These are phyloP conservation scores for Microplitis manilae DNA, from an alignment of 2,888 invertebrate genomes.

Conservation along the genomic window DNA sequence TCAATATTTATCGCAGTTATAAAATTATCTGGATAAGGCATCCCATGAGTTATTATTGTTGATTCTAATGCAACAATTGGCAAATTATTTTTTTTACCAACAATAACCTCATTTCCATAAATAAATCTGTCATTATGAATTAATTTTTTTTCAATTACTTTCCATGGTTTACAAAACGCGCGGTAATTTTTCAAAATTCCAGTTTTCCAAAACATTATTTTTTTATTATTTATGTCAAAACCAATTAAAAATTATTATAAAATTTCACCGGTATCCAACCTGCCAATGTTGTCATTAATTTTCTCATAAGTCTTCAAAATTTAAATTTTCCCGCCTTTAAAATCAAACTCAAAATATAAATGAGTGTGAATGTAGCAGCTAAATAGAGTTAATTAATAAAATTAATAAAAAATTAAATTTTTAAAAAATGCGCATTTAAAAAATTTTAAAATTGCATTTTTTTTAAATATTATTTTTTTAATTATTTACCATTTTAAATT, in stretches of 20 bases:
- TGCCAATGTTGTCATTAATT: no score
- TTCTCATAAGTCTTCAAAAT: no score
- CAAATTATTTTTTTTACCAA: conserved; percentile 76
- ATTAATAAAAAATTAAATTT: no score
- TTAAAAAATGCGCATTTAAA: no score
- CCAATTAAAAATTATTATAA: neutral
- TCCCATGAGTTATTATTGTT: conserved; percentile 98
- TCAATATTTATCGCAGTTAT: conserved; percentile 89
- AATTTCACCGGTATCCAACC: no score
- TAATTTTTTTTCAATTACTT: conserved; percentile 5
- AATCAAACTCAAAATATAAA: no score
- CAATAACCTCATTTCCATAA: conserved; percentile 75
- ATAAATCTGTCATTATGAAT: conserved; percentile 43
- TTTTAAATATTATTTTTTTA: no score
- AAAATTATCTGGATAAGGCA: conserved; percentile 94
- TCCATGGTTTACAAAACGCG: neutral
- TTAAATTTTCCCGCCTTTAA: no score
- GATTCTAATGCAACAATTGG: conserved; percentile 97
- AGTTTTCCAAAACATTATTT: neutral
- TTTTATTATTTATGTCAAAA: neutral
- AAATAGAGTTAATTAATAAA: no score
- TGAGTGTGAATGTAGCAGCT: no score
- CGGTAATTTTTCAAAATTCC: neutral
- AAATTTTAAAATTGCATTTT: no score
- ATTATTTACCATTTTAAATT: no score